Evolutionary conservation across 1,140 invertebrate genomes (phyloP), one percentile per base, ranked within the genome.

Genomic region (Brachionus koreanus): DNA sequence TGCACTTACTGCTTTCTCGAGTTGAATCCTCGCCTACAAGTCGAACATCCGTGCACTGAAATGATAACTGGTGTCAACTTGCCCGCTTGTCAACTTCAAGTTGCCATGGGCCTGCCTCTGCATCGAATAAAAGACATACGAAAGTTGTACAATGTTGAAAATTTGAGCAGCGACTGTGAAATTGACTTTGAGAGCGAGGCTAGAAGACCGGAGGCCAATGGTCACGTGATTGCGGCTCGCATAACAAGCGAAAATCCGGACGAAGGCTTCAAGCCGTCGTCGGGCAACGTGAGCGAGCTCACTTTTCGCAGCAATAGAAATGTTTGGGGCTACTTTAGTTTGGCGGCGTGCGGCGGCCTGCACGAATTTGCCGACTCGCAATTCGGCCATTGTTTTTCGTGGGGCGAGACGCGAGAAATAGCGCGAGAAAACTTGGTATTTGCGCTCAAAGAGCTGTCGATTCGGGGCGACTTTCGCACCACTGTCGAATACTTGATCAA

Each of bases 401-500:
- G 96, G 95, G 98, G 98, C n/a, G 96, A 98, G 88, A 95, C 97
- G 85, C 91, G 97, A 84, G 94, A 98, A 89, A 94, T 95, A 87
- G 96, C 97, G 0, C 91, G 96, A 87, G 95, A 98, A 37, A 82
- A 82, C 42, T 10, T 82, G 77, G 96, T 99, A 0, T 93, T 99
- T 83, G 97, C 97, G 0, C 88, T 99, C 12, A 98, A 99, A 86
- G 97, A 99, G 89, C 88, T 99, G 10, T 96, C 95, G 25, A 98
- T 99, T 87, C 91, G 97, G 63, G 96, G 97, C 65, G 97, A 99
- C 88, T 99, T 99, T 89, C 90, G 96, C 9, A 99, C 97, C 0
- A 99, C 97, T 0, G 97, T 99, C 10, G 97, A 98, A 96, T 98
- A 98, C 88, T 89, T 99, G n/a, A 98, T 98, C 77, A 98, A 96